A percentile compares a stretch with the other conserved stretches of the same genome.
Evolutionary conservation across 2,888 invertebrate genomes (phyloP).

Genomic region (Drosophila dives): DNA sequence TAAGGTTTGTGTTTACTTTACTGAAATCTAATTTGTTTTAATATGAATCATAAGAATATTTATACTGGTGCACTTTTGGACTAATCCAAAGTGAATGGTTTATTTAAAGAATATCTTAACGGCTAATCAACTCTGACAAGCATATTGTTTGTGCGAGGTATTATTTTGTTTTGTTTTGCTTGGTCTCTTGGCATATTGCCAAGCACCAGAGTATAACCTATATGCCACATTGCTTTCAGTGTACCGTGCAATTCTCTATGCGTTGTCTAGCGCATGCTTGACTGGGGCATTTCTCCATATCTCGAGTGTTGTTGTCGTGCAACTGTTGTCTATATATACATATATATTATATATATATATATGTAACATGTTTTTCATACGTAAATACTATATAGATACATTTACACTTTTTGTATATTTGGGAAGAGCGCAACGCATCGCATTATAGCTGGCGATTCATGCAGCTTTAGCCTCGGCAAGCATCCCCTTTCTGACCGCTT

Average conservation of each 20-base stretch:
- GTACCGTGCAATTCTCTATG: constrained; percentile 42
- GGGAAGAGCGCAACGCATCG: constrained; percentile 73
- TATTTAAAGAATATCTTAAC: neutral
- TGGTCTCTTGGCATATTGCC: constrained; percentile 16
- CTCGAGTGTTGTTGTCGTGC: constrained; percentile 50
- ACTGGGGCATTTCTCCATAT: constrained; percentile 72
- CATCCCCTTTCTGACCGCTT: constrained; percentile 4
- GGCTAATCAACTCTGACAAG: neutral
- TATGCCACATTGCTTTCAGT: constrained; percentile 4
- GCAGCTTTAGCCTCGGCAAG: constrained; percentile 55
- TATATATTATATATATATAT: constrained; percentile 11
- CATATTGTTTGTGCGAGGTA: constrained; percentile 1
- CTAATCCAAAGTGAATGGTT: neutral
- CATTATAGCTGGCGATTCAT: constrained; percentile 71
- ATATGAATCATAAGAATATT: neutral
- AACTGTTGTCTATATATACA: constrained; percentile 44
- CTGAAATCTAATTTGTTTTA: neutral
- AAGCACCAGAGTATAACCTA: constrained; percentile 10
- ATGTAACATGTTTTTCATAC: constrained; percentile 19
- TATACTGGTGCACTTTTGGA: neutral
- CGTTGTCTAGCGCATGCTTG: constrained; percentile 60
- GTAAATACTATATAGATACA: constrained; percentile 15
- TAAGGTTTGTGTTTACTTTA: neutral
- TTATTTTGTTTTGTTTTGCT: neutral
- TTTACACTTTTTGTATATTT: constrained; percentile 19